phyloP scores from a whole-genome alignment of 2,888 invertebrate genomes.

The Orchesella flavescens region DNA sequence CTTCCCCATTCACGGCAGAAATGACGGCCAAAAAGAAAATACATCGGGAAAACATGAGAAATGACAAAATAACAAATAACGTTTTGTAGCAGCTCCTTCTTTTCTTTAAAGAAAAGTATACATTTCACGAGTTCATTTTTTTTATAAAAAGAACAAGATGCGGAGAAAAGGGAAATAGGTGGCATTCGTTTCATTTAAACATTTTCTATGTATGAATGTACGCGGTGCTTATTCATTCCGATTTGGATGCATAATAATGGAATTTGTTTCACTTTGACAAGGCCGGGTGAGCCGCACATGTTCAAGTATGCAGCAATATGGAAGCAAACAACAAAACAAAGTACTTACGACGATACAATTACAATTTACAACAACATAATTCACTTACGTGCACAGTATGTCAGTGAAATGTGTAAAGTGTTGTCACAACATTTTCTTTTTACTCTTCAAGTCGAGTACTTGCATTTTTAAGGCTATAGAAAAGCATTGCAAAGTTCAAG shows the following conservation, averaged over 20 bases:
- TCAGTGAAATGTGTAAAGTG: slow-evolving; percentile 49
- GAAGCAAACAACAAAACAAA: slow-evolving; percentile 27
- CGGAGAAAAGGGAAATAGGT: slow-evolving; percentile 18
- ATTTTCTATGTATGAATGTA: not conserved
- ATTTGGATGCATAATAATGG: slow-evolving; percentile 60
- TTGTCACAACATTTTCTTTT: slow-evolving; percentile 56
- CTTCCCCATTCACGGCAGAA: not conserved
- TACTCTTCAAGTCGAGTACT: not conserved
- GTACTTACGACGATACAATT: slow-evolving; percentile 41
- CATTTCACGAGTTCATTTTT: not conserved
- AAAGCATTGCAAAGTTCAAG: not conserved
- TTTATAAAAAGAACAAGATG: slow-evolving; percentile 17
- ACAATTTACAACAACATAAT: slow-evolving; percentile 37
- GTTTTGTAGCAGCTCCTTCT: not conserved
- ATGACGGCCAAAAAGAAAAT: not conserved
- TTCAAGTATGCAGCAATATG: slow-evolving; percentile 10
- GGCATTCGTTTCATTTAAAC: slow-evolving; percentile 47
- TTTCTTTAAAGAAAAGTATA: too few relatives aligned
- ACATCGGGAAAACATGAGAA: slow-evolving; percentile 1
- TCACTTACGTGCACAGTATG: not conserved
- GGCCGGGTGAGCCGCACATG: slow-evolving; percentile 60
- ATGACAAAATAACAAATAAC: slow-evolving; percentile 22
- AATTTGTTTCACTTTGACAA: slow-evolving; percentile 64
- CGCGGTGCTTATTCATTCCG: not conserved
- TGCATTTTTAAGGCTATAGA: not conserved